Evolutionary conservation across 2,888 invertebrate genomes (phyloP), one percentile per base, ranked within the genome.

Genomic region (Erebia palarica): DNA sequence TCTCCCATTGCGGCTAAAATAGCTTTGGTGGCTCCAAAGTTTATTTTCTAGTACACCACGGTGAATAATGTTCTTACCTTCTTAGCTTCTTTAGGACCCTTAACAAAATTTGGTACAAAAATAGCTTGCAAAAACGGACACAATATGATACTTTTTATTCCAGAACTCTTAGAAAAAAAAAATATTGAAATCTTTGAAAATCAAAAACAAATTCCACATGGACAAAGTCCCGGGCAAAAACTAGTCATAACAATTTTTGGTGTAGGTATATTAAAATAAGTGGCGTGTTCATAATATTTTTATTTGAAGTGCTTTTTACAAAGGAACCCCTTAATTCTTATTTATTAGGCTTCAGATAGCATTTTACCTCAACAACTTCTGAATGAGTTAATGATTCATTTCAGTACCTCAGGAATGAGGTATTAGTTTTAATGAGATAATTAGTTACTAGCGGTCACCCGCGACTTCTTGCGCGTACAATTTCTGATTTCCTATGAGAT

Each of bases 231-330:
- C 53, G 16, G n/a, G 9, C 53, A 53, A 53, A 9, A 55, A 10
- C 16, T 55, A 18, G 55, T 55, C 16, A 42, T 55, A 65, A 55
- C 8, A 51, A 1, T 8, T 10, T 21, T 64, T 49, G 49, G 47
- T 51, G 8, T 0, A 36, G 7, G 36, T 51, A 51, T 16, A 42
- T 42, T 65, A 42, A 55, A 65, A 36, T 65, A 36, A 51, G 9
- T 36, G 53, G 36, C 1, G 53, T 65, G 65, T 65, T 65, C 36
- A 36, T 55, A 51, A 27, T 8, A 21, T 9, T 47, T 51, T 53
- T 53, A 47, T 65, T 27, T 21, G n/a, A 49, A 65, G 27, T 10
- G 53, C 36, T 64, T 53, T 64, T 51, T 36, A 27, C 64, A 65
- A 49, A 51, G 49, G 53, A 65, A 49, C 13, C 36, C 51, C 10